A percentile compares a stretch with the other conserved stretches of the same genome.
Conservation (phyloP, 2,113 vertebrate genomes). For the Nibea albiflora region DNA sequence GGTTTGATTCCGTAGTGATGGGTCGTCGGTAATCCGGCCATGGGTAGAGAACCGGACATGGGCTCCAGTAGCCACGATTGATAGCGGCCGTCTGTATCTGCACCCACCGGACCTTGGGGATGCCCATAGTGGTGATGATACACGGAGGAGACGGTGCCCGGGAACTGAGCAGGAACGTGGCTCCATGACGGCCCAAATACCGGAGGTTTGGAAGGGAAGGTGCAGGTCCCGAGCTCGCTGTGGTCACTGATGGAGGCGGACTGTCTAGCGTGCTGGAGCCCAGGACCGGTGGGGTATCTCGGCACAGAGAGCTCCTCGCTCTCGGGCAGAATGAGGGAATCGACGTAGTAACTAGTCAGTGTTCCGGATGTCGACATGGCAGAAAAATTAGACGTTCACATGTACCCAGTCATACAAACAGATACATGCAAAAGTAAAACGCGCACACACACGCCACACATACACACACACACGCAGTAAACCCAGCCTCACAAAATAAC, state of each 20-base stretch:
- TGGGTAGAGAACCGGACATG: slow-evolving; percentile 91
- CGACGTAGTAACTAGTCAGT: slow-evolving; percentile 96
- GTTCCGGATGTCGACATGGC: slow-evolving; percentile 95
- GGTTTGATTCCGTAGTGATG: slow-evolving; percentile 95
- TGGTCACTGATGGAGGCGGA: slow-evolving; percentile 87
- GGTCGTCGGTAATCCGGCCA: slow-evolving; percentile 91
- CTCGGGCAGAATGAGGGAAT: slow-evolving; percentile 93
- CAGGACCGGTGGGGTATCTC: slow-evolving; percentile 86
- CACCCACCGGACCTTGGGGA: slow-evolving; percentile 86
- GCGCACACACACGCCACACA: slow-evolving; percentile 70
- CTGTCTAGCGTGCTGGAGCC: slow-evolving; percentile 87
- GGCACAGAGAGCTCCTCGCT: slow-evolving; percentile 90
- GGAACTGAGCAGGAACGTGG: slow-evolving; percentile 90
- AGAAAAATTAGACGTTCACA: slow-evolving; percentile 74
- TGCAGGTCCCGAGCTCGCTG: slow-evolving; percentile 91
- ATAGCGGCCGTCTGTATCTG: slow-evolving; percentile 92
- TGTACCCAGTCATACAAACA: slow-evolving; percentile 74
- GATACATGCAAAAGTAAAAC: slow-evolving; percentile 73
- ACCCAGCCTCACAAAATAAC: slow-evolving; percentile 92
- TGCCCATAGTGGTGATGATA: slow-evolving; percentile 92
- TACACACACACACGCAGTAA: slow-evolving; percentile 81
- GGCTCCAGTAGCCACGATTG: slow-evolving; percentile 96
- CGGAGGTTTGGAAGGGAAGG: slow-evolving; percentile 92
- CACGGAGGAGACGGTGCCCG: slow-evolving; percentile 87
- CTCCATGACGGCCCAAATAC: slow-evolving; percentile 93